Evolutionary conservation across 2,888 invertebrate species (phyloP), one percentile per base, ranked within the genome.

Genomic region (Caenorhabditis sp.): DNA sequence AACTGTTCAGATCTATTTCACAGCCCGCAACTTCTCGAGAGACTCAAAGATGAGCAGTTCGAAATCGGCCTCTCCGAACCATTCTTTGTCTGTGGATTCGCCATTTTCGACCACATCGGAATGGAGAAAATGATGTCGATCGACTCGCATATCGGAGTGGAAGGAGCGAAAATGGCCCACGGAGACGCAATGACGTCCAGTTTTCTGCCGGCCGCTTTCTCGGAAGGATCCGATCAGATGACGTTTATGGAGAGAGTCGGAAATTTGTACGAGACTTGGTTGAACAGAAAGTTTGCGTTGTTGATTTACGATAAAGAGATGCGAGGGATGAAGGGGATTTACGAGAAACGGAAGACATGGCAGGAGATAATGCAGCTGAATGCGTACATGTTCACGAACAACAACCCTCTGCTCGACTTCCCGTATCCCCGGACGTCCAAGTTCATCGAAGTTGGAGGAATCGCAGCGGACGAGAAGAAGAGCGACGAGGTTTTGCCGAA

Each of bases 21-120:
- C 32, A 61, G 70, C 37, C 46, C 58, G 39, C 65, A 72, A 39
- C 75, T 83, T 1, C 50, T 84, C 15, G 63, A 80, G 20, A 37
- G 70, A n/a, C 35, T 84, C 3, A 73, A 65, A 37, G 52, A 37
- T 8, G 75, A 83, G 37, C 70, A 81, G 15, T 85, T 80, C 41
- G 83, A 85, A 24, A 73, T 82, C 27, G 84, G 78, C 22, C 59
- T 85, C 7, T 71, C 79, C 2, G 83, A 85, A 61, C 78, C 81
- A 1, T 74, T 83, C 39, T 65, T 72, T 24, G 59, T 72, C 8
- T 85, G 85, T 30, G 81, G 81, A 30, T 78, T 77, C 26, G 63
- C 70, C 9, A 50, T 77, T 27, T 56, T 75, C 22, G 78, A 80
- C 45, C 61, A 71, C 24, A 26, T 77, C 11, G 75, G 71, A 22